Percentiles rank a stretch among this genome's conserved stretches.
Evolutionary conservation across 2,797 vertebrate genomes (phyloP).

Genomic region (Hyperoplus lanceolatus): DNA sequence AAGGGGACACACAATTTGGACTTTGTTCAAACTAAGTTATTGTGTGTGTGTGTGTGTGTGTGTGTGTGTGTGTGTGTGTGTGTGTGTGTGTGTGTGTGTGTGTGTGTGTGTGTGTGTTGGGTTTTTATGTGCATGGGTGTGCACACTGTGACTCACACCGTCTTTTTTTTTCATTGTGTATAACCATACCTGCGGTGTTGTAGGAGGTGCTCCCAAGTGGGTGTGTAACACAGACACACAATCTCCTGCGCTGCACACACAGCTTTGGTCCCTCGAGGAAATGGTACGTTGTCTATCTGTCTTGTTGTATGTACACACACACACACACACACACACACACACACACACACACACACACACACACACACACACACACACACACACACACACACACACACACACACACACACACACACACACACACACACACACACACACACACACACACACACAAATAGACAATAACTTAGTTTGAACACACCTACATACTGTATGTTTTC

Average conservation of each 20-base stretch:
- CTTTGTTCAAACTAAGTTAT: constrained; percentile 60
- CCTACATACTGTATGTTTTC: constrained; percentile 1
- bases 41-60: constrained; percentile 20
- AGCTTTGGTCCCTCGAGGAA: too few species aligned
- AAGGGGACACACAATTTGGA: constrained; percentile 53
- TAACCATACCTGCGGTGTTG: constrained; percentile 36
- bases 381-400: too few species aligned
- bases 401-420: too few species aligned
- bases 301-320: too few species aligned
- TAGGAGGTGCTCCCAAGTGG: neutral
- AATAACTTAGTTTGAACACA: neutral
- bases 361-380: too few species aligned
- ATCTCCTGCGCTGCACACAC: too few species aligned
- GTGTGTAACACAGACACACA: constrained; percentile 13
- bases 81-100: constrained; percentile 23
- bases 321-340: too few species aligned
- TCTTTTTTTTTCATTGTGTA: neutral
- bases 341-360: too few species aligned
- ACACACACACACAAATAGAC: neutral
- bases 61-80: constrained; percentile 21
- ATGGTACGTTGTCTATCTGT: too few species aligned
- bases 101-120: constrained; percentile 8
- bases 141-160: constrained; percentile 59
- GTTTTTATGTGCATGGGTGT: constrained; percentile 37
- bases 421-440: neutral